Base-by-base conservation (phyloP, 2,888 invertebrate species). In the Pristionchus exspectatus region DNA sequence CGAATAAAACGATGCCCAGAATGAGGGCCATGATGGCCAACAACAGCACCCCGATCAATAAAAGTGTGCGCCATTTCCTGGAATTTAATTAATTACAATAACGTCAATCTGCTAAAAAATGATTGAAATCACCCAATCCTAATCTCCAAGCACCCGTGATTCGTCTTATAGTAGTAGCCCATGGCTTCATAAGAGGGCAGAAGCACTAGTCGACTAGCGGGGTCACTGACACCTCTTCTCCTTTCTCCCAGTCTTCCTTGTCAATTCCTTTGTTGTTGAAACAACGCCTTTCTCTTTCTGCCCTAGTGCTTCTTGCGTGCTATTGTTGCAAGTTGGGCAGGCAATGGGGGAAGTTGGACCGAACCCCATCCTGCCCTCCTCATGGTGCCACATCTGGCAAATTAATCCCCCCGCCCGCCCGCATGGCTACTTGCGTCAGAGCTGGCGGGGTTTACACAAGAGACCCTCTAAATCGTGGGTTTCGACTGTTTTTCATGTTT, bases 61-160 rank as follows among this genome's bases (percentile, higher is more conserved):
- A 69, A 18, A 88, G 24, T 33, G 87, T 74, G 2, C 87, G 87
- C 74, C 54, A 56, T 44, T 88, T 88, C 21, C 87, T 88, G 87
- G 14, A 87, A 72, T n/a, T 59, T 84, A 18, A 54, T 27, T 10
- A 59, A 59, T 50, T 81, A 50, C 21, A 5, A 9, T 44, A 24
- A 24, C 18, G 18, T 16, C 21, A 33, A 72, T 30, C 7, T 30
- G 10, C n/a, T 44, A 54, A 54, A n/a, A 24, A 27, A 54, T 81
- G 27, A 81, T 33, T 54, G n/a, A n/a, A 81, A 27, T 81, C 50
- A 81, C 81, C 81, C 81, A 18, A 81, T n/a, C 24, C 14, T 44
- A 10, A 81, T 21, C 50, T 81, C 50, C n/a, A 81, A 14, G 50
- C 81, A 81, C 18, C 81, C 81, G n/a, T 81, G 54, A 3, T 50